Evolutionary conservation across 2,888 invertebrate species (phyloP).

Genomic region (Leucozona laternaria): DNA sequence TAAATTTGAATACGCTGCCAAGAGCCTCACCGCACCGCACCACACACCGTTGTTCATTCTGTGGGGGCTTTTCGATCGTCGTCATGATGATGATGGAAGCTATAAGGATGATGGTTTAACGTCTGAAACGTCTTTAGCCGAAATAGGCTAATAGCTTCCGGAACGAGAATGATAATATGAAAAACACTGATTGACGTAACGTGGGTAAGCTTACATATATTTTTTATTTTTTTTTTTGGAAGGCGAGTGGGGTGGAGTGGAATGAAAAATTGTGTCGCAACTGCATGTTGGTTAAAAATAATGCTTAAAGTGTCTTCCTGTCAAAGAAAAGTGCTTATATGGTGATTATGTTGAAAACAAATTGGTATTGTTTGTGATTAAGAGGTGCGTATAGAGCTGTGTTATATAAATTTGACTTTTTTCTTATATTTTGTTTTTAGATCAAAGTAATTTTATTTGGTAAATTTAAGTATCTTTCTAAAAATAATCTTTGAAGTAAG

Average conservation of each 20-base stretch:
- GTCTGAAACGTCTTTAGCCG: constrained; percentile 30
- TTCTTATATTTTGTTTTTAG: neutral
- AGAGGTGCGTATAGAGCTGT: neutral
- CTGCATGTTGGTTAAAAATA: constrained; percentile 22
- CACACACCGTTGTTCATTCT: neutral
- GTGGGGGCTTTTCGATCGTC: constrained; percentile 23
- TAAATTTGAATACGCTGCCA: constrained; percentile 63
- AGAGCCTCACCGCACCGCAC: neutral
- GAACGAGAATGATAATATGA: constrained; percentile 29
- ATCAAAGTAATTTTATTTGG: neutral
- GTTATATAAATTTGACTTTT: neutral
- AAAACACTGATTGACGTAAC: constrained; percentile 32
- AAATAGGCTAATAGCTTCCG: constrained; percentile 68
- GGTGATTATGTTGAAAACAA: constrained; percentile 26
- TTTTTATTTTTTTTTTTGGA: neutral
- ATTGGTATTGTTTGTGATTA: constrained; percentile 1
- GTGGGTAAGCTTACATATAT: constrained; percentile 17
- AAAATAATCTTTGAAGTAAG: neutral
- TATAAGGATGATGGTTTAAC: constrained; percentile 51
- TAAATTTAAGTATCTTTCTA: neutral
- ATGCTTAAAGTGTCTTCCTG: constrained; percentile 36
- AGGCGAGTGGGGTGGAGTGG: constrained; percentile 6
- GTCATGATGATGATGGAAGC: constrained; percentile 6
- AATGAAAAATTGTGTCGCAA: constrained; percentile 35
- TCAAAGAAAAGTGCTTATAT: constrained; percentile 26